phyloP scores from a whole-genome alignment of 2,113 vertebrate species.

The Elachura formosa region DNA sequence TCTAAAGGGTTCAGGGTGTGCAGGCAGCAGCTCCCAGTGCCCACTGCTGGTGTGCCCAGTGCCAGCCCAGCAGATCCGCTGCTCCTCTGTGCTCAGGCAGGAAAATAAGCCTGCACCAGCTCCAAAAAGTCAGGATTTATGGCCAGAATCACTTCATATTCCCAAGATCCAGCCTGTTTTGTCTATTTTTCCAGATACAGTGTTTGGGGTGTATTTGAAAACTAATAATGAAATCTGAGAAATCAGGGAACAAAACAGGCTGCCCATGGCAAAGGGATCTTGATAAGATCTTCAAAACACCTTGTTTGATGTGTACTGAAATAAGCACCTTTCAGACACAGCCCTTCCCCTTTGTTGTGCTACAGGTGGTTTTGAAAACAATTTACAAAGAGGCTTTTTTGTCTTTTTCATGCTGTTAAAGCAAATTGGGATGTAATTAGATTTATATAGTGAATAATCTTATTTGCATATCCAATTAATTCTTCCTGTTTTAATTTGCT shows the following conservation, averaged over 20 bases:
- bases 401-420: slow-evolving; percentile 76
- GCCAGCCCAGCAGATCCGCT: neutral
- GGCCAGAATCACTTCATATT: neutral
- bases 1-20: neutral
- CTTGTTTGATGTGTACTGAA: neutral
- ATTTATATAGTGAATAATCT: slow-evolving; percentile 85
- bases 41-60: neutral
- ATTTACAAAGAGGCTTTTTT: slow-evolving; percentile 68
- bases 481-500: slow-evolving; percentile 82
- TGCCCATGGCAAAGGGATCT: neutral
- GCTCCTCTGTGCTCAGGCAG: neutral
- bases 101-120: neutral
- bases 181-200: neutral
- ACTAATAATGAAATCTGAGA: neutral
- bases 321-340: neutral
- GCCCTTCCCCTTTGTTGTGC: slow-evolving; percentile 36
- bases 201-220: neutral
- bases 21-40: neutral
- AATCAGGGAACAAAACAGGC: neutral
- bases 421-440: slow-evolving; percentile 83
- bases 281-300: neutral
- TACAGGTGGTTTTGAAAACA: slow-evolving; percentile 74
- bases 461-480: slow-evolving; percentile 87
- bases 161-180: neutral
- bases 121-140: neutral